Percentiles rank a stretch among this genome's conserved stretches.
These are phyloP conservation scores for Epizoanthus ramosus DNA, from an alignment of 92 coral and sea anemone species.

Conservation along the genomic window DNA sequence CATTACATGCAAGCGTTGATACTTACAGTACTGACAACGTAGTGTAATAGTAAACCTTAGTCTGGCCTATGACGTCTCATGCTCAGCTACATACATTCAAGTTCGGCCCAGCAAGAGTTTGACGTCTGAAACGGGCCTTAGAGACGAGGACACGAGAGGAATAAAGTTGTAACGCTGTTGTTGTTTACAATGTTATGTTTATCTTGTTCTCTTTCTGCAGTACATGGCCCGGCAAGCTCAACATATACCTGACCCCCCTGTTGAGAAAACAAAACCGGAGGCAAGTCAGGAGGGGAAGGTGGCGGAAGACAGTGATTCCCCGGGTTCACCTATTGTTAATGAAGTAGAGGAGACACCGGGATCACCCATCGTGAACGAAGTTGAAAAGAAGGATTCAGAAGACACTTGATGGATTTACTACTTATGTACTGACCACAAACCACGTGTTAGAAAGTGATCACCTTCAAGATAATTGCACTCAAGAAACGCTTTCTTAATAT, in stretches of 20 bases:
- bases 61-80: too few relatives aligned
- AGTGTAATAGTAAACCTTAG: too few relatives aligned
- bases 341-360: constrained; percentile 80
- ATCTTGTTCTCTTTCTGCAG: constrained; percentile 35
- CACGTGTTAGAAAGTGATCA: too few relatives aligned
- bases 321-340: constrained; percentile 88
- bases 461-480: too few relatives aligned
- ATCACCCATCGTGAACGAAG: constrained; percentile 88
- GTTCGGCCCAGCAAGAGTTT: too few relatives aligned
- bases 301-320: constrained; percentile 55
- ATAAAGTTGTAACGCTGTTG: not conserved
- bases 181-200: not conserved
- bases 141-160: too few relatives aligned
- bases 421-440: too few relatives aligned
- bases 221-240: constrained; percentile 63
- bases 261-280: constrained; percentile 61
- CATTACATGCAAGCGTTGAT: too few relatives aligned
- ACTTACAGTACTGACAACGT: too few relatives aligned
- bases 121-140: too few relatives aligned
- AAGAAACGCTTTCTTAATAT: too few relatives aligned
- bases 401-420: not conserved
- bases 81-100: too few relatives aligned
- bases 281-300: constrained; percentile 45
- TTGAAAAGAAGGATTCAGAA: constrained; percentile 48
- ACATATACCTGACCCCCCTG: constrained; percentile 88